phyloP scores from a whole-genome alignment of 1,140 invertebrate species.

The Condylostylus longicornis region DNA sequence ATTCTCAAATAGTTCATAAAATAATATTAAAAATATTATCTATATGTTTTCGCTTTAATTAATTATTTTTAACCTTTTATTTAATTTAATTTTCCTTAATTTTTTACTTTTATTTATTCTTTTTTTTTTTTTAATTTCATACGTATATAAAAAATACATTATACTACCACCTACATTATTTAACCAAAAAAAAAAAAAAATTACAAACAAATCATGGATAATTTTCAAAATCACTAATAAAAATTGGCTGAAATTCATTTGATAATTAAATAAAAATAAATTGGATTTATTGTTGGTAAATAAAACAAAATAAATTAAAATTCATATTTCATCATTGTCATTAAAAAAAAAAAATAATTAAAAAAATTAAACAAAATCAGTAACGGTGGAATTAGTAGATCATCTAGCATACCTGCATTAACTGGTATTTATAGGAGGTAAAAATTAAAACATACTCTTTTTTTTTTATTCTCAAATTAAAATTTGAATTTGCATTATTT shows the following conservation, averaged over 20 bases:
- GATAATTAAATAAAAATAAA: slow-evolving; percentile 4
- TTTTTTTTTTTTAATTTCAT: slow-evolving; percentile 10
- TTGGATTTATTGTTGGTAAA: slow-evolving; percentile 2
- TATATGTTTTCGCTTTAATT: neutral
- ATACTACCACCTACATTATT: slow-evolving; percentile 2
- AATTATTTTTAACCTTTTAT: neutral
- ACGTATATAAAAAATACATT: slow-evolving; percentile 3
- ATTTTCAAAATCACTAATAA: neutral
- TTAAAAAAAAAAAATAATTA: neutral
- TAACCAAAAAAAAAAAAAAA: slow-evolving; percentile 5
- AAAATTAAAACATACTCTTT: neutral
- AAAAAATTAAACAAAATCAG: slow-evolving; percentile 30
- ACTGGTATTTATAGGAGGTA: too few species aligned
- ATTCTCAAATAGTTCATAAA: too few species aligned
- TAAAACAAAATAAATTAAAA: neutral
- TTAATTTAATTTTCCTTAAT: neutral
- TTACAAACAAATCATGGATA: neutral
- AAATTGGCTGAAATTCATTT: too few species aligned
- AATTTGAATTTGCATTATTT: too few species aligned
- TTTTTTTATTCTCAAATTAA: slow-evolving; percentile 1
- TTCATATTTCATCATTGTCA: neutral
- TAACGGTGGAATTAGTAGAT: slow-evolving; percentile 60
- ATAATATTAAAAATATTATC: neutral
- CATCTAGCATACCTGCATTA: slow-evolving; percentile 71
- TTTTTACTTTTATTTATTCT: neutral